Conservation (phyloP, 2,888 invertebrate genomes). For the Acanthosepion pharaonis region DNA sequence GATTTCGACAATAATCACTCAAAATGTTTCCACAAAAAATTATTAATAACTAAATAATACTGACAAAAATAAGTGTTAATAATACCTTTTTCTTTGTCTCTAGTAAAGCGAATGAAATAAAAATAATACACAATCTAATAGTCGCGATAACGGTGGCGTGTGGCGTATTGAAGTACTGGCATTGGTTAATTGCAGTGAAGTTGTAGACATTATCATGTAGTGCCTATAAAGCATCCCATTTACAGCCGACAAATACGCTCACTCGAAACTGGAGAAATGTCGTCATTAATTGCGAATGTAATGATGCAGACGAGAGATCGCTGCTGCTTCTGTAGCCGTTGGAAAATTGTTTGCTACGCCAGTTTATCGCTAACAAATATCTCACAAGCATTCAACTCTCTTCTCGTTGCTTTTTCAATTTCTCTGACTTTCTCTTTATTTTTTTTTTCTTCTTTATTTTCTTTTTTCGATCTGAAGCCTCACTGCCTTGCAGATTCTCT, state of each 20-base stretch:
- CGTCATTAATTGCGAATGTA: neutral
- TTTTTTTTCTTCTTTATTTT: too few species aligned
- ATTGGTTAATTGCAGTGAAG: neutral
- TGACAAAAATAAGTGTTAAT: neutral
- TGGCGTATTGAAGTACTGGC: neutral
- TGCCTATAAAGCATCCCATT: constrained; percentile 15
- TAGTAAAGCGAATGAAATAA: neutral
- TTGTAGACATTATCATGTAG: neutral
- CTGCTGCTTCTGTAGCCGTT: neutral
- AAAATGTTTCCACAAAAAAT: too few species aligned
- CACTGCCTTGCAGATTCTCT: too few species aligned
- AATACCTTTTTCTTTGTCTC: neutral
- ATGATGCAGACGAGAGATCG: neutral
- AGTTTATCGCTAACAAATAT: neutral
- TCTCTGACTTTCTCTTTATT: too few species aligned
- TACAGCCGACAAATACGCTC: neutral
- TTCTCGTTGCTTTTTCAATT: neutral
- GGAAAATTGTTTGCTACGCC: neutral
- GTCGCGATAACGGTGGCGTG: neutral
- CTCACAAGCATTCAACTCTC: neutral
- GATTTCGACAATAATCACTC: too few species aligned
- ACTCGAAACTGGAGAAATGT: neutral
- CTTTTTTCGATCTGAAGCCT: too few species aligned
- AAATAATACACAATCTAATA: neutral
- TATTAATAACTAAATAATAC: too few species aligned